Percentiles rank a stretch among this genome's conserved stretches.
Conservation (phyloP, 2,113 vertebrate genomes). For the Eidolon helvum region DNA sequence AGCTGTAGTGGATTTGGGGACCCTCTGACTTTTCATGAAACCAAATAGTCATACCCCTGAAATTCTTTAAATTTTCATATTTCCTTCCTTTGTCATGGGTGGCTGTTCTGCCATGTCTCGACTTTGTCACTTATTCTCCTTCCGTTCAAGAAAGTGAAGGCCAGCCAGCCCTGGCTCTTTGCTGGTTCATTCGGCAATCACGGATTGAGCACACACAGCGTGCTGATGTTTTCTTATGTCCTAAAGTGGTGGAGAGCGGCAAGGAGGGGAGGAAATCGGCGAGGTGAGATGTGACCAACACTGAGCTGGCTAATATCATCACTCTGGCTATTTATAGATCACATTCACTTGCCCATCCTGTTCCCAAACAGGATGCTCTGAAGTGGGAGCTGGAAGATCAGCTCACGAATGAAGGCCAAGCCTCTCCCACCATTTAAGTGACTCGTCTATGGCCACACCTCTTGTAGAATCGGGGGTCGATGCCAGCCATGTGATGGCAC, state of each 20-base stretch:
- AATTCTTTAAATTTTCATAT: neutral
- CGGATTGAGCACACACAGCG: accelerated
- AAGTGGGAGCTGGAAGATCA: neutral
- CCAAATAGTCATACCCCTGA: neutral
- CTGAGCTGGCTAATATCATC: neutral
- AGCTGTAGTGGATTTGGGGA: no score
- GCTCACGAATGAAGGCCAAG: neutral
- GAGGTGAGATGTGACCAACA: neutral
- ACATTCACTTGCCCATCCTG: neutral
- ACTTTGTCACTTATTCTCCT: neutral
- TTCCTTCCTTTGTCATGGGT: accelerated
- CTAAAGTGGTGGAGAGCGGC: neutral
- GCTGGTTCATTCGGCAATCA: neutral
- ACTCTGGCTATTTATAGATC: neutral
- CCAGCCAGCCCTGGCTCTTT: neutral
- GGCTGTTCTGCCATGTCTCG: neutral
- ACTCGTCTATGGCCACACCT: accelerated
- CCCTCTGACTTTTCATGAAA: neutral
- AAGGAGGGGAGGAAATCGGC: neutral
- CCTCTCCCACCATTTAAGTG: neutral
- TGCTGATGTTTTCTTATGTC: neutral
- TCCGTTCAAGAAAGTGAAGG: neutral
- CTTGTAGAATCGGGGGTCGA: neutral
- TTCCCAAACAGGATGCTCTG: neutral
- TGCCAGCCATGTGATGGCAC: no score